Base-by-base conservation (phyloP, 2,888 invertebrate species). In the Caradrina kadenii region DNA sequence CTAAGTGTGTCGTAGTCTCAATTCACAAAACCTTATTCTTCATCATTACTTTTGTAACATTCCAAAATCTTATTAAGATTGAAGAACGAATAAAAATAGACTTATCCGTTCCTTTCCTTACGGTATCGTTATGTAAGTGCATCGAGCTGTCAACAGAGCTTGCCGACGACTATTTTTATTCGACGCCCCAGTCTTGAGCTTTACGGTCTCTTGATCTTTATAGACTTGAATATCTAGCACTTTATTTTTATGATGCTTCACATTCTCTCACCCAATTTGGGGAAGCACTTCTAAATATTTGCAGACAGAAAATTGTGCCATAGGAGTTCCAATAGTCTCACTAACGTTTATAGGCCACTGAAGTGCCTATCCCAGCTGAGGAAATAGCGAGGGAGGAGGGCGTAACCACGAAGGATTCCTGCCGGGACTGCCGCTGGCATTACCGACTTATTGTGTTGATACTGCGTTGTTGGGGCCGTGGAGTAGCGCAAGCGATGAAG, bases 381-480 rank as follows among this genome's bases (percentile, higher is more conserved):
- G 39, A 11, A 39, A 53, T 15, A 39, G 10, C 21, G 11, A 61
- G 31, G n/a, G 15, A 56, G 10, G 42, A 10, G 66, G 31, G 19
- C 17, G 61, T 63, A 39, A 76, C 63, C 65, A 52, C 65, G 22
- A 35, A 63, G 59, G 67, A 68, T 63, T 70, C 67, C 21, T 65
- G 67, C 35, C 8, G 54, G 26, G 53, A 58, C 59, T 63, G 49
- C 39, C 63, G 13, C 17, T 26, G 31, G 76, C 68, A 66, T 80
- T 71, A 76, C 79, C 65, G 63, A 63, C 63, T 68, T 60, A 75
- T 65, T 80, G 76, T 79, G 68, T 68, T 61, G 53, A 80, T 76
- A 80, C 55, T 26, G 50, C 10, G 26, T 39, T 42, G 26, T 55
- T 26, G n/a, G 13, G 58, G 19, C n/a, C 4, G 10, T 15, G 5